phyloP scores from a whole-genome alignment of 2,888 invertebrate species.

The Drosophila peninsularis region DNA sequence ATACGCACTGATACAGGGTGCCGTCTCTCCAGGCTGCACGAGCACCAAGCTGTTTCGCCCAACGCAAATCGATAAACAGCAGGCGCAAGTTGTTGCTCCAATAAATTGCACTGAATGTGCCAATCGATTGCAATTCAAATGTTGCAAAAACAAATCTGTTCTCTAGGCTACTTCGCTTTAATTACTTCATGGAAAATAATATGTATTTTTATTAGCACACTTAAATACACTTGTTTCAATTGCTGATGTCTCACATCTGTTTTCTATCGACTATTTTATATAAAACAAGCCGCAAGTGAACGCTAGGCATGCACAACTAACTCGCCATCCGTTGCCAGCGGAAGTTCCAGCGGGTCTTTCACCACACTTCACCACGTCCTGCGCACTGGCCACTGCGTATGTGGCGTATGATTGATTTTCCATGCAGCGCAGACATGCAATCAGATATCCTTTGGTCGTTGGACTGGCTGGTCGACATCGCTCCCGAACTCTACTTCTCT shows the following conservation, averaged over 20 bases:
- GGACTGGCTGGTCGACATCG: conserved; percentile 2
- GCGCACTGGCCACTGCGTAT: conserved; percentile 67
- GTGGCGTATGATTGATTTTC: conserved; percentile 81
- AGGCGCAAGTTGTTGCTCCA: conserved; percentile 58
- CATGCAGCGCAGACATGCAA: conserved; percentile 7
- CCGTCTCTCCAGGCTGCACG: conserved; percentile 19
- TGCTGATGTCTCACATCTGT: background rate
- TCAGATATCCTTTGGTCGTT: conserved; percentile 11
- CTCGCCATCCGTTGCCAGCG: conserved; percentile 39
- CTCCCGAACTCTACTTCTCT: background rate
- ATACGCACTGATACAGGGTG: conserved; percentile 56
- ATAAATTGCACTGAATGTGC: conserved; percentile 1
- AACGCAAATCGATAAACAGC: conserved; percentile 67
- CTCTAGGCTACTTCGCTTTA: background rate
- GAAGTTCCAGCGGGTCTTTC: conserved; percentile 31
- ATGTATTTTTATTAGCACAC: background rate
- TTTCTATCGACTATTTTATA: conserved; percentile 15
- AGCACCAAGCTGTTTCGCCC: conserved; percentile 27
- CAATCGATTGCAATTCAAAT: conserved; percentile 41
- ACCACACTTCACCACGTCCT: conserved; percentile 35
- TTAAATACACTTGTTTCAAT: background rate
- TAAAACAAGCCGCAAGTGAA: conserved; percentile 25
- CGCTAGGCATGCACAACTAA: conserved; percentile 35
- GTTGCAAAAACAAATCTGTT: background rate
- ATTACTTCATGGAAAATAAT: background rate